Base-by-base conservation (phyloP, 2,888 invertebrate species). In the Drosophila algonquin region DNA sequence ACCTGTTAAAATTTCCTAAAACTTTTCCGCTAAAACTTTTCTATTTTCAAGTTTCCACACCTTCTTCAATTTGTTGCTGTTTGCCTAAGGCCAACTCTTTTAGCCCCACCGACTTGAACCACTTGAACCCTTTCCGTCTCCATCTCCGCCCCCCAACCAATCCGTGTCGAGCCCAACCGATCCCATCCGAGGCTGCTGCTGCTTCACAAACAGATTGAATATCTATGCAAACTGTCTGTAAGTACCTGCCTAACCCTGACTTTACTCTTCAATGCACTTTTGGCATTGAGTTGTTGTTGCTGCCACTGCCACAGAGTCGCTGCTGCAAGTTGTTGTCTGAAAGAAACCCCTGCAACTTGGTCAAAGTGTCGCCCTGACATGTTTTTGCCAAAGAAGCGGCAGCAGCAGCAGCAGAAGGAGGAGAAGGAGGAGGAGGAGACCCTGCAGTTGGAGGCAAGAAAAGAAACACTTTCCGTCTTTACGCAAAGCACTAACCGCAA, bases 261-360 rank as follows among this genome's bases (percentile, higher is more conserved):
- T 80, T 82, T 82, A 83, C 86, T 76, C 85, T 87, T 83, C 82
- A 83, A 75, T 86, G 82, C 87, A 83, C 82, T 86, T 83, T 83
- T 83, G 83, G 87, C 83, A 83, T 83, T 83, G 82, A 83, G 81
- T 77, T 79, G 75, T 86, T 82, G 86, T 45, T 32, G 76, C 48
- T 69, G 54, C 35, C 55, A 62, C 16, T 77, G 73, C 47, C 40
- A 61, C 52, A 77, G 53, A 24, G 52, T 32, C 44, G 50, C 50
- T 67, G 67, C 21, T 65, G 67, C 67, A 65, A 56, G 52, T 58
- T 59, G 63, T 61, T 75, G 61, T 32, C 68, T 44, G 45, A 50
- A 64, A 51, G 51, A 57, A 58, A 53, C 80, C 79, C 75, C 72
- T 76, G 71, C 80, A 80, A 80, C 83, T 80, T 76, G 73, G 67